phyloP scores from a whole-genome alignment of 2,797 vertebrate species.

The Oreonectes daqikongensis region DNA sequence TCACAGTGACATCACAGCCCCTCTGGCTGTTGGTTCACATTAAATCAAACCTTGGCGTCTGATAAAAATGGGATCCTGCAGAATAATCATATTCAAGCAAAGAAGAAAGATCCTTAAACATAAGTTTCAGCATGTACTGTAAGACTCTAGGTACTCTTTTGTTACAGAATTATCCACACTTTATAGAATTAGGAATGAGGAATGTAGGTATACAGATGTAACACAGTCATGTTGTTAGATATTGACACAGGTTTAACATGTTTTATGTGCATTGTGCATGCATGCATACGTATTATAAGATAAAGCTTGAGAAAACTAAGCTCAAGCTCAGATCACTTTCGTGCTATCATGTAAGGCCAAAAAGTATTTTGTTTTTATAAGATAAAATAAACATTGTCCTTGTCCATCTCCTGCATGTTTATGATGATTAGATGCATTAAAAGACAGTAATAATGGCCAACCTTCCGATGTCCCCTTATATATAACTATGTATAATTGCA shows the following conservation, averaged over 20 bases:
- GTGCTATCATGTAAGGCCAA: not conserved
- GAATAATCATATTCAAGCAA: conserved; percentile 30
- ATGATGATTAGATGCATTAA: not conserved
- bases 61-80: conserved; percentile 37
- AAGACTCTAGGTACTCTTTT: too few species aligned
- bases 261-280: too few species aligned
- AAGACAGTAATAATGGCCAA: not conserved
- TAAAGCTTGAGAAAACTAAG: too few species aligned
- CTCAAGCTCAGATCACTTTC: too few species aligned
- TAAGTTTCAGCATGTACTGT: not conserved
- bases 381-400: not conserved
- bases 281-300: too few species aligned
- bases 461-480: not conserved
- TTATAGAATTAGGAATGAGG: not conserved
- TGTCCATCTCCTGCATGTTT: not conserved
- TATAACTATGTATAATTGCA: not conserved
- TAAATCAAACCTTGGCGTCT: conserved; percentile 32
- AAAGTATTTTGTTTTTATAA: not conserved
- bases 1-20: conserved; percentile 36
- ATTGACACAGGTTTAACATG: too few species aligned
- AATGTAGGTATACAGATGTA: not conserved
- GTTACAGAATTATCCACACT: not conserved
- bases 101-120: not conserved
- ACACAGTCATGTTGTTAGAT: not conserved
- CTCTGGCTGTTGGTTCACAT: conserved; percentile 35